These are phyloP conservation scores for Beroe forskalii DNA, from an alignment of 37 sponge, comb jelly and placozoan species.

Conservation along the genomic window DNA sequence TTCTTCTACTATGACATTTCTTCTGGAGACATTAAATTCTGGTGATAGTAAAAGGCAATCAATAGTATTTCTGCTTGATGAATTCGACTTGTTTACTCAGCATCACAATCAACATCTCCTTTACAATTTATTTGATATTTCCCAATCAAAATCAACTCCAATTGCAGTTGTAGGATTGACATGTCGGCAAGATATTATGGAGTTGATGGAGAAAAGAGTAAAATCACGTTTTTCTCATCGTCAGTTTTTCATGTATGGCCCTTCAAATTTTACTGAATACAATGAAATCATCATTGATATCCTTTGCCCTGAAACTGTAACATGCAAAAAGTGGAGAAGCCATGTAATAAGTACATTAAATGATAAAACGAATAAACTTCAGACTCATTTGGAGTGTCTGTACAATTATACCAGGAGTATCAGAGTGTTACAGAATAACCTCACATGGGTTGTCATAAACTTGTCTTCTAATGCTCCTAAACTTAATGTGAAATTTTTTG, in stretches of 20 bases:
- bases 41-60: constrained; percentile 72
- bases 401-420: constrained; percentile 48
- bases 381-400: constrained; percentile 3
- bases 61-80: constrained; percentile 86
- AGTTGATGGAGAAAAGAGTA: constrained; percentile 91
- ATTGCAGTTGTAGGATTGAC: constrained; percentile 86
- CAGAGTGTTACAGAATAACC: not conserved
- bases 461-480: constrained; percentile 36
- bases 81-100: constrained; percentile 88
- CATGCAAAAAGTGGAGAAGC: not conserved
- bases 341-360: constrained; percentile 64
- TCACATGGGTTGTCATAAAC: constrained; percentile 63
- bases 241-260: constrained; percentile 72
- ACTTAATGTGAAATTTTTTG: constrained; percentile 62
- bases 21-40: constrained; percentile 74
- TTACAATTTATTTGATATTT: constrained; percentile 87
- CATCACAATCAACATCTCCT: constrained; percentile 91
- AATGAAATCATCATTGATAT: constrained; percentile 64
- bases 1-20: constrained; percentile 74
- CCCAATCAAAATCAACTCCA: constrained; percentile 75
- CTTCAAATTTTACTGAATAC: constrained; percentile 75
- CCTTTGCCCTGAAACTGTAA: constrained; percentile 35
- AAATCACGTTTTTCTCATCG: constrained; percentile 90
- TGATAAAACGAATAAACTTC: constrained; percentile 24
- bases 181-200: constrained; percentile 81